Base-by-base conservation (phyloP, 1,140 invertebrate species). In the Plectrocnemia conspersa region DNA sequence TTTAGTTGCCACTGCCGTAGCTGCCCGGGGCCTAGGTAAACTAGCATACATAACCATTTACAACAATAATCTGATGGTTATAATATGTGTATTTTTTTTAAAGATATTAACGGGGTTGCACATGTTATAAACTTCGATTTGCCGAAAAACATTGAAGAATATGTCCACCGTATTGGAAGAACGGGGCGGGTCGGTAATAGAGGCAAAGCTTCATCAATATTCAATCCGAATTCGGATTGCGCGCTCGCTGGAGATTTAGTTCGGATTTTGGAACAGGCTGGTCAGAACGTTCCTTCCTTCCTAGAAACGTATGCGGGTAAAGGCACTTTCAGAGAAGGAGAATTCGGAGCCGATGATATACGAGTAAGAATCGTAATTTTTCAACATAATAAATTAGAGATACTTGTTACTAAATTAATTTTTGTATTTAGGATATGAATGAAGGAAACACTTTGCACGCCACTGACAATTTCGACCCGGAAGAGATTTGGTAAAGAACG, bases 71-170 rank as follows among this genome's bases (percentile, higher is more conserved):
- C 13, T 9, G 6, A 47, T 21, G 66, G 35, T 9, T 7, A 7
- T 4, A 7, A 7, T 7, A 38, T 9, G 5, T 9, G 15, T 9
- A 13, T 6, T 54, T 62, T 60, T 58, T 55, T 72, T 68, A 21
- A 68, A 69, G 89, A 93, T 69, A 92, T 93, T 36, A 83, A 83
- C 38, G 83, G 85, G 47, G 86, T 95, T 0, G 78, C 82, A 41
- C 87, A 92, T 64, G 94, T 97, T 0, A 83, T 98, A 3, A 97
- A 97, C 68, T 97, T 85, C 65, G 93, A 97, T 69, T 65, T 97
- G 58, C 93, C 94, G 0, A 84, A 83, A 49, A 77, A 77, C 19
- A 88, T 96, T 53, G 91, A 95, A 56, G 91, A 95, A 53, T 98
- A 98, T 67, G 91, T 97, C 3, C 95, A 98, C 73, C 78, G 94